phyloP scores from a whole-genome alignment of 2,113 vertebrate genomes.

The Raja brachyura region DNA sequence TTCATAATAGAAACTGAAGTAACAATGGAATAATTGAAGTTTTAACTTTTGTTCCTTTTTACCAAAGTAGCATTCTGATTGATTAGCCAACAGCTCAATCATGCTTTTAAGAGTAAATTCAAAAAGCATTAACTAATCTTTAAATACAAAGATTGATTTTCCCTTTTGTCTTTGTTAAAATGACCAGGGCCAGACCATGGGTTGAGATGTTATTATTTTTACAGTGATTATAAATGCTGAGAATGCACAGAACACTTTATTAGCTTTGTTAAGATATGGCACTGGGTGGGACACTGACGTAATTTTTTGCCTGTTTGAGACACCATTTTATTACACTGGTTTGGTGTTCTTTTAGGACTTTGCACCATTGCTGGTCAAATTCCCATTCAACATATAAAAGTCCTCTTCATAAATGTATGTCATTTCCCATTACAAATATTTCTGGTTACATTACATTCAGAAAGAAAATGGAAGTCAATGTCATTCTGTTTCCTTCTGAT shows the following conservation, averaged over 20 bases:
- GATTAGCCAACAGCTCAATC: background rate
- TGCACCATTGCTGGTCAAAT: constrained; percentile 46
- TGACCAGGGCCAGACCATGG: background rate
- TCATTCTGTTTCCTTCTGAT: background rate
- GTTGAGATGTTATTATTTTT: background rate
- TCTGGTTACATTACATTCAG: background rate
- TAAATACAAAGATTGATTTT: background rate
- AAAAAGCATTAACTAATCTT: background rate
- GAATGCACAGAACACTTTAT: background rate
- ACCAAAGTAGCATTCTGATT: background rate
- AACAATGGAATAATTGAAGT: background rate
- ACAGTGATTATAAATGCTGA: background rate
- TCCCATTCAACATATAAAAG: constrained; percentile 30
- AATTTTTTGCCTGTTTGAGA: constrained; percentile 48
- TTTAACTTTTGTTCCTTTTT: background rate
- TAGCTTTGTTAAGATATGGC: constrained; percentile 40
- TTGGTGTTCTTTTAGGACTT: constrained; percentile 47
- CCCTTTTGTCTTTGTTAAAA: background rate
- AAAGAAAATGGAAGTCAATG: background rate
- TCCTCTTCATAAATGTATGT: background rate
- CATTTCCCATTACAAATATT: background rate
- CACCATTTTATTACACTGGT: constrained; percentile 49
- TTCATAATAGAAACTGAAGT: background rate
- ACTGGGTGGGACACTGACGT: constrained; percentile 52
- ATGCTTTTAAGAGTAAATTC: background rate